phyloP scores from a whole-genome alignment of 2,113 vertebrate genomes.

The Petrocephalus zakoni region DNA sequence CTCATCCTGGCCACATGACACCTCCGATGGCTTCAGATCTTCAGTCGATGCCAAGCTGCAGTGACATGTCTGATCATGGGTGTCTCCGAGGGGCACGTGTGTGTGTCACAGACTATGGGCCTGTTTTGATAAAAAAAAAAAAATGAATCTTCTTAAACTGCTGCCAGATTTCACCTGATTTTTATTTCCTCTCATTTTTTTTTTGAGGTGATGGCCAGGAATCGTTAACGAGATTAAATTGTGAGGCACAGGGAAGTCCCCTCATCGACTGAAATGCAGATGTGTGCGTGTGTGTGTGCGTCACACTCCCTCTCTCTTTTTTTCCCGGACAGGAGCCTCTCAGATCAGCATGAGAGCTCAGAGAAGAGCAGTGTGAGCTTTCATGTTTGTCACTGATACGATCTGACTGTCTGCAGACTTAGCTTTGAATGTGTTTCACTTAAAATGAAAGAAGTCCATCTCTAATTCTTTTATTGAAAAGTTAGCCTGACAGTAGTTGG shows the following conservation, averaged over 20 bases:
- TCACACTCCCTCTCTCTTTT: not conserved
- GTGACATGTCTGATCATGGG: not conserved
- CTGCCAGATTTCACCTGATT: not conserved
- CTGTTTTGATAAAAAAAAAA: not conserved
- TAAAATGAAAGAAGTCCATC: slow-evolving; percentile 2
- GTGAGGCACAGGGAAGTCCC: not conserved
- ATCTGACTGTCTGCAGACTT: not conserved
- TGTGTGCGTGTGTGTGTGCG: not conserved
- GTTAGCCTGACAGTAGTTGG: not conserved
- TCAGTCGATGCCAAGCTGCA: not conserved
- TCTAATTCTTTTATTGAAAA: not conserved
- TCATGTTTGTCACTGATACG: not conserved
- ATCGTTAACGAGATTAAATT: not conserved
- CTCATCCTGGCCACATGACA: not conserved
- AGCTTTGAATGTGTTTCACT: slow-evolving; percentile 4
- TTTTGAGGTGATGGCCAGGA: not conserved
- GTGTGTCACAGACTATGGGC: not conserved
- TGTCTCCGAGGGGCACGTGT: not conserved
- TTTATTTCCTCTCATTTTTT: not conserved
- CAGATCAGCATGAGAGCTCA: not conserved
- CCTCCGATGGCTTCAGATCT: not conserved
- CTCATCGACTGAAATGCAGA: not conserved
- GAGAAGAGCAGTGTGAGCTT: not conserved
- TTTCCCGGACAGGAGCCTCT: not conserved
- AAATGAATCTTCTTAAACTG: not conserved